Evolutionary conservation across 1,140 invertebrate species (phyloP).

Genomic region (Orchestia grillus): DNA sequence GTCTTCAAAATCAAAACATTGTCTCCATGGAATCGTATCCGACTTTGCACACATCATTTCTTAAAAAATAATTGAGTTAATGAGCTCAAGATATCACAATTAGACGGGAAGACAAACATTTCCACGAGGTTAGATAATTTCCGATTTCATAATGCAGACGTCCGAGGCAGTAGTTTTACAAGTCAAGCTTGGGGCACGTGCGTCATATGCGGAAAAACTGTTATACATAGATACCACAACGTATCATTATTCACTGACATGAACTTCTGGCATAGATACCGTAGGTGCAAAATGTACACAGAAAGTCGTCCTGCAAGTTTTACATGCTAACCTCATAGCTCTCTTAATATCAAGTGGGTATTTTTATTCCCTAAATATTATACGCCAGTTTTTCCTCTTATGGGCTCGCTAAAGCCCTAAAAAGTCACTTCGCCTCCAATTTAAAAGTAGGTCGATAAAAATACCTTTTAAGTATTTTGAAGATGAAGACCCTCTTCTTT

Average conservation of each 20-base stretch:
- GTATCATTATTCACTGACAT: not conserved
- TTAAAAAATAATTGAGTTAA: no score
- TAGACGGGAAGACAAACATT: not conserved
- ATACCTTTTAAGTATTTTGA: not conserved
- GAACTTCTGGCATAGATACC: not conserved
- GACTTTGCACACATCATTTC: no score
- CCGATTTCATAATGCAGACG: not conserved
- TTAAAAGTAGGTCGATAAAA: not conserved
- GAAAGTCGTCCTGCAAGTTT: not conserved
- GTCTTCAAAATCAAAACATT: no score
- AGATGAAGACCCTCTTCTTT: not conserved
- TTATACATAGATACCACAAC: not conserved
- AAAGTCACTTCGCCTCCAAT: not conserved
- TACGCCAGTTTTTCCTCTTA: not conserved
- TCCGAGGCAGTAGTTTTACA: not conserved
- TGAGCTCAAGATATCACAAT: no score
- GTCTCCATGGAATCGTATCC: no score
- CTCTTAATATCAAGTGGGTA: not conserved
- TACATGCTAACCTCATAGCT: no score
- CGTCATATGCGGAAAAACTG: not conserved
- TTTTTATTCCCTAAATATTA: not conserved
- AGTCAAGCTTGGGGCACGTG: not conserved
- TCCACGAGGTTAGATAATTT: not conserved
- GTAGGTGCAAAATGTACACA: not conserved
- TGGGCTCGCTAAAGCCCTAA: not conserved